Base-by-base conservation (phyloP, 1,140 invertebrate species). In the Bilobella aurantiaca region DNA sequence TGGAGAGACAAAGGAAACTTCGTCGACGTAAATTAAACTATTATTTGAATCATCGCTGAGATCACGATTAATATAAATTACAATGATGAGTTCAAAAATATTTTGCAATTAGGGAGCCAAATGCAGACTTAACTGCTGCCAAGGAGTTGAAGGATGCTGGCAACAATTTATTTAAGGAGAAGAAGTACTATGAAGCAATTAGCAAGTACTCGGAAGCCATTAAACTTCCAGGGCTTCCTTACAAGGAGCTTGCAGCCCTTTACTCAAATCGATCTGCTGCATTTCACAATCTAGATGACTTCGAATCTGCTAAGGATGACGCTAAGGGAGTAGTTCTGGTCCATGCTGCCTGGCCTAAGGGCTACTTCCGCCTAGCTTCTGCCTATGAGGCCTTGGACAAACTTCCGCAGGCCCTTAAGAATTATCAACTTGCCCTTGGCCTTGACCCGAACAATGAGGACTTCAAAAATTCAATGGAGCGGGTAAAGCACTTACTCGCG, bases 201-300 rank as follows among this genome's bases (percentile, higher is more conserved):
- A 53, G 31, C 30, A 28, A n/a, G 2, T 69, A 67, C 27, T n/a
- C 62, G 2, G 42, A 63, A 53, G 69, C 62, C 12, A 46, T 70
- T 12, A 27, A 47, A 1, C 18, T 49, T 12, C 8, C 21, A 1
- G 53, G 59, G 25, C 18, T 70, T n/a, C 25, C 58, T 1, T 14
- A 46, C 3, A 18, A n/a, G 2, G 62, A 68, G 16, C 16, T 62
- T 8, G 66, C 37, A n/a, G 21, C 62, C 37, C 47, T 70, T 1
- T 70, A 64, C 62, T 63, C 65, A 16, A 70, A 70, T 58, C 57
- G 69, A 25, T 67, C 69, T 0, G 23, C 34, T 16, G 62, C 62
- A 3, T 62, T 46, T 42, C n/a, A 64, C 2, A 42, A 57, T 42
- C 34, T 25, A 1, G 57, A 46, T 30, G 29, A 69, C 18, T 30